Conservation (phyloP, 2,888 invertebrate genomes). For the Mesorhabditis spiculigera region DNA sequence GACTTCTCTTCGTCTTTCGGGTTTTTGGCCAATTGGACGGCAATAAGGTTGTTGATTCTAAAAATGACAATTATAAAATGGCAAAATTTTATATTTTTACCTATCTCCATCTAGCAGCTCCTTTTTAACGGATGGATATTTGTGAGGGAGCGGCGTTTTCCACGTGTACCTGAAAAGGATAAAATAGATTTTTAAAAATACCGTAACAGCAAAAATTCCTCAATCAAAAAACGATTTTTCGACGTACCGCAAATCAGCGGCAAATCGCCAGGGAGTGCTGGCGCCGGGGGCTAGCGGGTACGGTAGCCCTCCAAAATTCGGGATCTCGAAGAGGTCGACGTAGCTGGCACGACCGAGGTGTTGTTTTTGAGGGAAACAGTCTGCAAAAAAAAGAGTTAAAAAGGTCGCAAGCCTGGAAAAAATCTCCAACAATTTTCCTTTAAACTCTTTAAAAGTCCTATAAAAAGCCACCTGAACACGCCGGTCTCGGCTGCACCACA, state of each 20-base stretch:
- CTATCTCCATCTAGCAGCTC: slow-evolving; percentile 35
- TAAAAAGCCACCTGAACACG: not conserved
- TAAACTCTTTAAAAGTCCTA: not conserved
- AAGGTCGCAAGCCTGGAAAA: not conserved
- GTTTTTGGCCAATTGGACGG: not conserved
- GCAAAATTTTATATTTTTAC: slow-evolving; percentile 19
- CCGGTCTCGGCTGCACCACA: not conserved
- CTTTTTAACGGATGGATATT: slow-evolving; percentile 36
- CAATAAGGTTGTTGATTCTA: slow-evolving; percentile 12
- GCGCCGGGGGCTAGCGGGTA: slow-evolving; percentile 19
- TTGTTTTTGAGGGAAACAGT: not conserved
- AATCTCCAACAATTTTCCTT: not conserved
- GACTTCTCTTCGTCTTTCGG: not conserved
- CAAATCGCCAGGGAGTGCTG: slow-evolving; percentile 19
- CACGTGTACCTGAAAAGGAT: slow-evolving; percentile 35
- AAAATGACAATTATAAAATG: not conserved
- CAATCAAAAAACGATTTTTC: not conserved
- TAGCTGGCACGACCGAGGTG: slow-evolving; percentile 16
- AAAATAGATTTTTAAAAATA: slow-evolving; percentile 6
- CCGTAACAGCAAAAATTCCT: not conserved
- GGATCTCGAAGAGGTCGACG: slow-evolving; percentile 36
- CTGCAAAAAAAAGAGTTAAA: not conserved
- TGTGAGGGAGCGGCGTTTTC: slow-evolving; percentile 32
- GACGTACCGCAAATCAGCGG: slow-evolving; percentile 32
- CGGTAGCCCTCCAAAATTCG: slow-evolving; percentile 31